Conservation (phyloP, 2,113 vertebrate species). For the Eleginops maclovinus region DNA sequence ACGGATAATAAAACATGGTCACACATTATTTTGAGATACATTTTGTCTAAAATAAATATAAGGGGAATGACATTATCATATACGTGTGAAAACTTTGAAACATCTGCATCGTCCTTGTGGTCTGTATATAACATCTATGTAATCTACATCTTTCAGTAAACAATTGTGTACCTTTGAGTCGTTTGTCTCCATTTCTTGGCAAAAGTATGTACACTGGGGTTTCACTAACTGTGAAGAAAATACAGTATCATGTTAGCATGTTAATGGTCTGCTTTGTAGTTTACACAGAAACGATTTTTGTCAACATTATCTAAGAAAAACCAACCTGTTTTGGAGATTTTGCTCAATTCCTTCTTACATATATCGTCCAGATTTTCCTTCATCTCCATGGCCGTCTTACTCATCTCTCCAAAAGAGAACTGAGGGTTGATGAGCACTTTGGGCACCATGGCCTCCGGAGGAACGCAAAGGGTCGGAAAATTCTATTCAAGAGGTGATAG, state of each 20-base stretch:
- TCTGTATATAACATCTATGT: background rate
- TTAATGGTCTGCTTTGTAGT: background rate
- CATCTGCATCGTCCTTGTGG: background rate
- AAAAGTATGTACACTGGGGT: conserved; percentile 82
- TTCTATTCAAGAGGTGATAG: conserved; percentile 64
- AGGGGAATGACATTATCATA: background rate
- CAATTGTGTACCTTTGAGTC: conserved; percentile 73
- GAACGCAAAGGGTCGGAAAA: conserved; percentile 80
- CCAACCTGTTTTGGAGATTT: conserved; percentile 83
- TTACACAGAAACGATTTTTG: background rate
- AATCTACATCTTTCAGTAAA: background rate
- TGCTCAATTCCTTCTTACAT: conserved; percentile 82
- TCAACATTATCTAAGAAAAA: background rate
- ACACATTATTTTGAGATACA: background rate
- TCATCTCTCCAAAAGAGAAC: conserved; percentile 84
- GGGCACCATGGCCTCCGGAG: conserved; percentile 84
- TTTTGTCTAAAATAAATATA: background rate
- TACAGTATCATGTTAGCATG: background rate
- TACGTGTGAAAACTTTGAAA: background rate
- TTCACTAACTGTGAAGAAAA: conserved; percentile 78
- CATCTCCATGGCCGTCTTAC: conserved; percentile 81
- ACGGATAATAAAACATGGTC: conserved; percentile 13
- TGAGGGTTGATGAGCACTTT: conserved; percentile 86
- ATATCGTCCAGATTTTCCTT: conserved; percentile 84
- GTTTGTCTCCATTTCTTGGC: conserved; percentile 80